These are phyloP conservation scores for Agonopterix alstromeriana DNA, from an alignment of 2,888 invertebrate species.

Conservation along the genomic window DNA sequence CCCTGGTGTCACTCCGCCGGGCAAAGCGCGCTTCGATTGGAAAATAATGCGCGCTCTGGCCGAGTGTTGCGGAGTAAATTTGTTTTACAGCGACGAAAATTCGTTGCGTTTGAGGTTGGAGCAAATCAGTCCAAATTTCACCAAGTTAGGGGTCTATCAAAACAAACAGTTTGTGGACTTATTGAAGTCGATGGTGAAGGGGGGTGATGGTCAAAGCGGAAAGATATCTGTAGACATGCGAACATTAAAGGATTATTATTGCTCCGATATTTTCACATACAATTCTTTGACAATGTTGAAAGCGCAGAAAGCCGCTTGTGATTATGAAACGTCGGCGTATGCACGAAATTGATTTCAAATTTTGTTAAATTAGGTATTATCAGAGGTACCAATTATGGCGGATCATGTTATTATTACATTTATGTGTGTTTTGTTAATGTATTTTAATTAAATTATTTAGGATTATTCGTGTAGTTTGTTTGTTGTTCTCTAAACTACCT, in stretches of 20 bases:
- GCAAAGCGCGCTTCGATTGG: slow-evolving; percentile 97
- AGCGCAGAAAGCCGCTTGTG: slow-evolving; percentile 40
- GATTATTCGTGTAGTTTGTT: background rate
- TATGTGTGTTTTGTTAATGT: background rate
- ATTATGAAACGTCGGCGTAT: slow-evolving; percentile 1
- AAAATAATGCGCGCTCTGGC: slow-evolving; percentile 85
- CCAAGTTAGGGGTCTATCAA: slow-evolving; percentile 36
- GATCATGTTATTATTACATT: background rate
- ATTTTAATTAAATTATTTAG: background rate
- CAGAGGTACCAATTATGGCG: background rate
- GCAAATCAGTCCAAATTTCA: slow-evolving; percentile 57
- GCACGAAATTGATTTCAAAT: slow-evolving; percentile 5
- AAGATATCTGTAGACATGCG: slow-evolving; percentile 40
- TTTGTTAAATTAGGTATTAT: background rate
- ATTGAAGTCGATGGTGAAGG: slow-evolving; percentile 19
- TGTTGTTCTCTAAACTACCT: too few relatives aligned
- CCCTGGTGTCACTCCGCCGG: slow-evolving; percentile 93
- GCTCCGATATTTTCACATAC: slow-evolving; percentile 51
- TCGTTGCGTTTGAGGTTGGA: slow-evolving; percentile 38
- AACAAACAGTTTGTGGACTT: slow-evolving; percentile 34
- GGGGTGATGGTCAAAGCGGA: background rate
- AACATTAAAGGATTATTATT: slow-evolving; percentile 49
- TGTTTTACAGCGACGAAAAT: slow-evolving; percentile 40
- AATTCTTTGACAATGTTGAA: slow-evolving; percentile 59
- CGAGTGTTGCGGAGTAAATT: slow-evolving; percentile 39